These are phyloP conservation scores for Hesperophylax magnus DNA, from an alignment of 1,140 invertebrate species.

Conservation along the genomic window DNA sequence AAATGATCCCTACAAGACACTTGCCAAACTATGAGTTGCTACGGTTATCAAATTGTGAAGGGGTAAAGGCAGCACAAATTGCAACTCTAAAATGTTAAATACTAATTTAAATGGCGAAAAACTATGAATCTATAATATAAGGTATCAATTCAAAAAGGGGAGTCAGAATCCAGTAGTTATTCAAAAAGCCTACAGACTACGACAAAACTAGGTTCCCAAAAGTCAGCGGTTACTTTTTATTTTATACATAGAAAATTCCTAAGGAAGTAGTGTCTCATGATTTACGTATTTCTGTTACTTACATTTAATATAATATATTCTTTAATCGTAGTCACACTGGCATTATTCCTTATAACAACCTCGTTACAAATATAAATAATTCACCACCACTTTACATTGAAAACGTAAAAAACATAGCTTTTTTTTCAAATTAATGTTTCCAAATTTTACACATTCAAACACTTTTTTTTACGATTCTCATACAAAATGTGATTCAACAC, in stretches of 20 bases:
- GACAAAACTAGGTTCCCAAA: conserved; percentile 12
- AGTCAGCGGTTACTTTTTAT: conserved; percentile 11
- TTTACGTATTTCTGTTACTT: conserved; percentile 47
- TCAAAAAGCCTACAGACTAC: conserved; percentile 23
- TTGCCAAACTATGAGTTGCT: neutral
- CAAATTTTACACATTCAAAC: neutral
- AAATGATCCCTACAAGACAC: no score
- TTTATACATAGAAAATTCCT: conserved; percentile 45
- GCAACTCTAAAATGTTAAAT: neutral
- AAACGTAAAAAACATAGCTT: neutral
- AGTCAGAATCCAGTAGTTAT: conserved; percentile 6
- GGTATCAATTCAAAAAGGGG: conserved; percentile 5
- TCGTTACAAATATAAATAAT: conserved; percentile 10
- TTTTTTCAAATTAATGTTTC: neutral
- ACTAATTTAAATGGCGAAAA: conserved; percentile 15
- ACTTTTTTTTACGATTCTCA: conserved; percentile 2
- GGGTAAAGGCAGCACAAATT: neutral
- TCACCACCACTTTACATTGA: neutral
- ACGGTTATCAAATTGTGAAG: neutral
- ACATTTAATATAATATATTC: conserved; percentile 30
- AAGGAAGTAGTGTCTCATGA: conserved; percentile 28
- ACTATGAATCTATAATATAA: neutral
- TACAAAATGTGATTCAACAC: neutral
- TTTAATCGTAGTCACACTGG: conserved; percentile 27
- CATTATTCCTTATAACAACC: conserved; percentile 20